Base-by-base conservation (phyloP, 2,113 vertebrate genomes). In the Sebastes schlegelii region DNA sequence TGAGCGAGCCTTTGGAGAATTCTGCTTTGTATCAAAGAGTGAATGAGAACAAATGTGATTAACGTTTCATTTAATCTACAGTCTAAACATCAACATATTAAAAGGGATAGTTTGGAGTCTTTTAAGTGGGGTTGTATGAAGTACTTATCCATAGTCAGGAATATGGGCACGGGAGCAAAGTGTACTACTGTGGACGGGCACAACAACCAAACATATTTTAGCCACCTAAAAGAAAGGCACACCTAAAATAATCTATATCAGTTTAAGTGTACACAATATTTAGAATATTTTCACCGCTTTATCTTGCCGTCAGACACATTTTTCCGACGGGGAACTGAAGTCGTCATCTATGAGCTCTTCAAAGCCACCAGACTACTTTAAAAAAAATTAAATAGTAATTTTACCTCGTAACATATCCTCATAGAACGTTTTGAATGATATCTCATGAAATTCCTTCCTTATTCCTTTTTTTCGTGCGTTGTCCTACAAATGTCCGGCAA, bases 1-100 rank as follows among this genome's bases (percentile, higher is more conserved):
- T 16, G 42, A 77, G 17, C 0, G 0, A 54, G 58, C 9, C 68
- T 19, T 69, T 7, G 2, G 72, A 83, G 63, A 23, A 42, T 69
- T 82, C 5, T 34, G 34, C 64, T 34, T 69, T 54, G 23, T 71
- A 68, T 66, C 2, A 68, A 23, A 66, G 26, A 7, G 57, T 58
- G 52, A 79, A 63, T 52, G 4, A 65, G 26, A 73, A 70, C 11
- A 73, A 69, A 81, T 82, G 45, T 1, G 8, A 85, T 62, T 34
- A 70, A 60, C 5, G 34, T 76, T 72, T 70, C 8, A 76, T 48
- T 73, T 45, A 17, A 67, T 77, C 45, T 21, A n/a, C 19, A 73
- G 75, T 58, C 43, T 5, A 61, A 85, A 67, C 4, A 43, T 49
- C 6, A 23, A 52, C 13, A 17, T 62, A 8, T 74, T 40, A 26